These are phyloP conservation scores for Brachirus orientalis DNA, from an alignment of 2,113 vertebrate species.

Conservation along the genomic window DNA sequence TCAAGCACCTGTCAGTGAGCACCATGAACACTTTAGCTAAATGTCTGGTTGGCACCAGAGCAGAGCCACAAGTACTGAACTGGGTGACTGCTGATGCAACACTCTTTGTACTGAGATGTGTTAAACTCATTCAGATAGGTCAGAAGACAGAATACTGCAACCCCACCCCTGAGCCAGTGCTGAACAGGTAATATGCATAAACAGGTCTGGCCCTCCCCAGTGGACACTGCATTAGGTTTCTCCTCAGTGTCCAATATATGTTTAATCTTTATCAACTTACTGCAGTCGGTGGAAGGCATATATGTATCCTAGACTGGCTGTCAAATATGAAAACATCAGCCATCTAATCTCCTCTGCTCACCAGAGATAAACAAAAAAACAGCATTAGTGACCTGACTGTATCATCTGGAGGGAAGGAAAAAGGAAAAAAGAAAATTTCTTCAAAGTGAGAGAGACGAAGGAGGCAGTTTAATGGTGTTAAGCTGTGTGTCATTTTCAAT, in stretches of 20 bases:
- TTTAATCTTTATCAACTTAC: conserved; percentile 52
- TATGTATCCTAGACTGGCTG: conserved; percentile 27
- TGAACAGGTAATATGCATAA: conserved; percentile 70
- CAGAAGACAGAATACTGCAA: conserved; percentile 32
- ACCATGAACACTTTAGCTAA: conserved; percentile 45
- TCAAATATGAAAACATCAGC: conserved; percentile 55
- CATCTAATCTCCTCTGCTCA: conserved; percentile 19
- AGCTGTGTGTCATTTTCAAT: conserved; percentile 58
- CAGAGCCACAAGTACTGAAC: conserved; percentile 26
- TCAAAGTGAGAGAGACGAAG: conserved; percentile 28
- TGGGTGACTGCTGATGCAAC: conserved; percentile 27
- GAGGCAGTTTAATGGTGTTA: conserved; percentile 35
- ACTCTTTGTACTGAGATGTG: conserved; percentile 39
- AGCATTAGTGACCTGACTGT: conserved; percentile 37
- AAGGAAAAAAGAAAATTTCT: conserved; percentile 23
- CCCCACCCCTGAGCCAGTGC: conserved; percentile 31
- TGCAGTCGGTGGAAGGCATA: conserved; percentile 42
- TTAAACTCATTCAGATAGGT: conserved; percentile 48
- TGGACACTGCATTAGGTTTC: conserved; percentile 53
- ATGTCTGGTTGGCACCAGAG: conserved; percentile 45
- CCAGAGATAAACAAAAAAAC: conserved; percentile 50
- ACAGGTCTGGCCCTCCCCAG: conserved; percentile 49
- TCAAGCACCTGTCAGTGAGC: conserved; percentile 60
- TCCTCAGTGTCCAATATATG: conserved; percentile 21
- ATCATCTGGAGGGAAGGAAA: conserved; percentile 3